A percentile compares a stretch with the other conserved stretches of the same genome.
These are phyloP conservation scores for Thryonomys swinderianus DNA, from an alignment of 2,113 vertebrate species.

Conservation along the genomic window DNA sequence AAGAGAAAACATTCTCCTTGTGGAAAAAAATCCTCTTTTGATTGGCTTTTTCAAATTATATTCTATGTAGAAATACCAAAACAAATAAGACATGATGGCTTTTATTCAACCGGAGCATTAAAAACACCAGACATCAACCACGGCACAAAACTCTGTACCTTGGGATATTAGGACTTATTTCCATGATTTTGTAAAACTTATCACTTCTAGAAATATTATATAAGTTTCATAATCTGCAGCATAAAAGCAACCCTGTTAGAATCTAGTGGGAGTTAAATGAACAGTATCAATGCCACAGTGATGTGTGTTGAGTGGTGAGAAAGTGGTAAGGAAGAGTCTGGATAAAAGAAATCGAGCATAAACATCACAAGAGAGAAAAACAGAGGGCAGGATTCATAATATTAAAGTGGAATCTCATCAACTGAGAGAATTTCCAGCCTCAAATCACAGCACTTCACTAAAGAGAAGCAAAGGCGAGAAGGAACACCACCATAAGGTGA, in stretches of 20 bases:
- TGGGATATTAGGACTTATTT: slow-evolving; percentile 32
- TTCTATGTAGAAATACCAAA: not conserved
- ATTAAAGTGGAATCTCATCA: not conserved
- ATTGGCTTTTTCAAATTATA: slow-evolving; percentile 23
- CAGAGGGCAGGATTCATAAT: not conserved
- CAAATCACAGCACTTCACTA: slow-evolving; percentile 11
- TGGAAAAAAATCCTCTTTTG: slow-evolving; percentile 1
- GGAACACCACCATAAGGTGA: not conserved
- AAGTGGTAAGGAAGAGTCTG: slow-evolving; percentile 34
- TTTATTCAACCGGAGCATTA: not conserved
- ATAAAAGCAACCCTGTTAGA: not conserved
- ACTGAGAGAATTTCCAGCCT: not conserved
- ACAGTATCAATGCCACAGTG: not conserved
- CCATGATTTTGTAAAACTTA: not conserved
- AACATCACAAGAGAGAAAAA: slow-evolving; percentile 39
- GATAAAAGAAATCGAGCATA: slow-evolving; percentile 21
- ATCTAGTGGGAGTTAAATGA: not conserved
- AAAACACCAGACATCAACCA: not conserved
- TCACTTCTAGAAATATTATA: slow-evolving; percentile 40
- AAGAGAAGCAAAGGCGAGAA: not conserved
- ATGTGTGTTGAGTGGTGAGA: not conserved
- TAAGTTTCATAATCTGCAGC: slow-evolving; percentile 37
- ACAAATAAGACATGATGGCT: not conserved
- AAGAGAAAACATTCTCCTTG: not conserved
- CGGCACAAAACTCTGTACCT: not conserved